Percentiles rank a stretch among this genome's conserved stretches.
Conservation (phyloP, 2,113 vertebrate species). For the Gallinago undulata region DNA sequence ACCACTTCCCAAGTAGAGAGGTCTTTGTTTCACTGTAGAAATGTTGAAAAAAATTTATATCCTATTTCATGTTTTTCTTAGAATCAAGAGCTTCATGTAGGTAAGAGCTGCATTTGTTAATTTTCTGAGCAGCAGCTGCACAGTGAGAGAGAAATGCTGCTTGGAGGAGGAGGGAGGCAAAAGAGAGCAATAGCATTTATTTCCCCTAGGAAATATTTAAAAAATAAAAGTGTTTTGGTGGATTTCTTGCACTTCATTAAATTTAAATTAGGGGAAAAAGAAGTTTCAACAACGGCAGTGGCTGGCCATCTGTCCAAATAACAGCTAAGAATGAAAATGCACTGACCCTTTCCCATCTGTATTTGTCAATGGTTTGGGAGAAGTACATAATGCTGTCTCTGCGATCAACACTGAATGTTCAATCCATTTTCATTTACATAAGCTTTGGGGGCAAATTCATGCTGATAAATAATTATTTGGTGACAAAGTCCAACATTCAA, state of each 20-base stretch:
- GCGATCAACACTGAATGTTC: not conserved
- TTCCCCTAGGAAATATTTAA: not conserved
- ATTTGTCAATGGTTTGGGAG: slow-evolving; percentile 23
- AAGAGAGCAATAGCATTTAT: not conserved
- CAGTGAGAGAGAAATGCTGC: not conserved
- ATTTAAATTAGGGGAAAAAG: slow-evolving; percentile 21
- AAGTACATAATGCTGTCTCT: not conserved
- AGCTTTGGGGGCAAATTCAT: not conserved
- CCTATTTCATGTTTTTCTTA: not conserved
- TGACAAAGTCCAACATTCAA: not conserved
- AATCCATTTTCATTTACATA: slow-evolving; percentile 24
- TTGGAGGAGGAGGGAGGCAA: not conserved
- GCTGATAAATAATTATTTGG: slow-evolving; percentile 18
- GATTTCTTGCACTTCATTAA: slow-evolving; percentile 39
- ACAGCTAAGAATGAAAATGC: slow-evolving; percentile 9
- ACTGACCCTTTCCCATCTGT: slow-evolving; percentile 26
- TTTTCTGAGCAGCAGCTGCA: not conserved
- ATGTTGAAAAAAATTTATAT: not conserved
- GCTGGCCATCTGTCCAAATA: slow-evolving; percentile 56
- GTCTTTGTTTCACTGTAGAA: not conserved
- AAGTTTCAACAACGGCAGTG: not conserved
- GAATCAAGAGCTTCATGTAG: not conserved
- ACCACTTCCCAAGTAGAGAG: rapidly evolving
- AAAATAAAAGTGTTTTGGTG: not conserved
- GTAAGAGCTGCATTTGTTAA: not conserved